Base-by-base conservation (phyloP, 2,113 vertebrate species). In the Bolborhynchus lineola region DNA sequence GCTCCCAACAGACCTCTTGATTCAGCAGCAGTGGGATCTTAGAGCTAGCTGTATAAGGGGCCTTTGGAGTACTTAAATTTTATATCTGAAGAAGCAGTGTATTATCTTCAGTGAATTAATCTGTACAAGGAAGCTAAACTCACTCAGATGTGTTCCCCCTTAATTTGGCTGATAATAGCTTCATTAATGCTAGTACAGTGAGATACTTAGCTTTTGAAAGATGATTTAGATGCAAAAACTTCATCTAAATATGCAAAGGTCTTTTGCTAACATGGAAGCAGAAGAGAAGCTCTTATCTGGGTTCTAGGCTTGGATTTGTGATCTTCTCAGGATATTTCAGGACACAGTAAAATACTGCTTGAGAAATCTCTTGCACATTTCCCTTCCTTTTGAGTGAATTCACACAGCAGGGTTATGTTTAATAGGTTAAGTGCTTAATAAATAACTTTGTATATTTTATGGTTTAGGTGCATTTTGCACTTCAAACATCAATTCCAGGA, bases 141-240 rank as follows among this genome's bases (percentile, higher is more conserved):
- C 67, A 21, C 2, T 11, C 8, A 16, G 9, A 8, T 9, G 1
- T 17, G 31, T 3, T 1, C 23, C 8, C 25, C 47, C 76, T 65
- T 72, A 8, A 76, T 84, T 70, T 69, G 25, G 11, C 47, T 70
- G 37, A 25, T 59, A 65, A 31, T 8, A 31, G 14, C 25, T 63
- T 91, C 7, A 10, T n/a, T 82, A 44, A 26, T 81, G 37, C 33
- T 62, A 20, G 35, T 80, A 29, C 39, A 79, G 21, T 2, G 11
- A 82, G 42, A 25, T 57, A 65, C 16, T 11, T 55, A 52, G 18
- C 24, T n/a, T 91, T 60, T 65, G 49, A 53, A 65, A 28, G 37
- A 28, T 37, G 12, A 5, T 69, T 72, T 31, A 13, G 21, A 28
- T 52, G 59, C 71, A 65, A 29, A 50, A 60, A 79, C 31, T 59